These are phyloP conservation scores for Luscinia megarhynchos DNA, from an alignment of 2,797 vertebrate species.

Conservation along the genomic window DNA sequence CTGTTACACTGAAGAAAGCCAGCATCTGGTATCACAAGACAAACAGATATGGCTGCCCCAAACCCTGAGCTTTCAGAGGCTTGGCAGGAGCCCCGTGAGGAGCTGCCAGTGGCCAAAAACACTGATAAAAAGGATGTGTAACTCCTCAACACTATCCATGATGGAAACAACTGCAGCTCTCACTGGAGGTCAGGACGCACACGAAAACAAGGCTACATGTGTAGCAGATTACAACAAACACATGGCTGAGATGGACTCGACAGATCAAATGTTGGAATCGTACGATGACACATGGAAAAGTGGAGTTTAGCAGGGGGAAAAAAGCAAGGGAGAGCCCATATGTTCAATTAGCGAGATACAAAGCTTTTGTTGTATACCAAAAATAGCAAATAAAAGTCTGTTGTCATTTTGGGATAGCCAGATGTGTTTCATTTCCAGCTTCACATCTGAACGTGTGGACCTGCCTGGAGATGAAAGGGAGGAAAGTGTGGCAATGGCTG, in stretches of 20 bases:
- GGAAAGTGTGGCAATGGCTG: constrained; percentile 68
- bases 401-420: constrained; percentile 67
- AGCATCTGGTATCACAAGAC: constrained; percentile 38
- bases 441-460: constrained; percentile 59
- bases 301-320: constrained; percentile 37
- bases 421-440: constrained; percentile 75
- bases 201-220: constrained; percentile 75
- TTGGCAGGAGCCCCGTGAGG: constrained; percentile 56
- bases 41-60: neutral
- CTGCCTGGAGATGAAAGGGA: constrained; percentile 69
- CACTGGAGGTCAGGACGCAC: constrained; percentile 72
- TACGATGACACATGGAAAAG: constrained; percentile 72
- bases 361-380: constrained; percentile 69
- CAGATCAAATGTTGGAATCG: constrained; percentile 67
- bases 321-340: constrained; percentile 46
- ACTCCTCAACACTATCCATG: constrained; percentile 58
- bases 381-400: constrained; percentile 67
- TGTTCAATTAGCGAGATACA: constrained; percentile 71
- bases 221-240: constrained; percentile 76
- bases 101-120: constrained; percentile 60
- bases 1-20: neutral
- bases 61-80: constrained; percentile 7
- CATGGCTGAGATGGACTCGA: constrained; percentile 63
- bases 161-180: constrained; percentile 70
- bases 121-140: constrained; percentile 66